These are phyloP conservation scores for Cichlasoma orientale DNA, from an alignment of 2,797 vertebrate species.

Conservation along the genomic window DNA sequence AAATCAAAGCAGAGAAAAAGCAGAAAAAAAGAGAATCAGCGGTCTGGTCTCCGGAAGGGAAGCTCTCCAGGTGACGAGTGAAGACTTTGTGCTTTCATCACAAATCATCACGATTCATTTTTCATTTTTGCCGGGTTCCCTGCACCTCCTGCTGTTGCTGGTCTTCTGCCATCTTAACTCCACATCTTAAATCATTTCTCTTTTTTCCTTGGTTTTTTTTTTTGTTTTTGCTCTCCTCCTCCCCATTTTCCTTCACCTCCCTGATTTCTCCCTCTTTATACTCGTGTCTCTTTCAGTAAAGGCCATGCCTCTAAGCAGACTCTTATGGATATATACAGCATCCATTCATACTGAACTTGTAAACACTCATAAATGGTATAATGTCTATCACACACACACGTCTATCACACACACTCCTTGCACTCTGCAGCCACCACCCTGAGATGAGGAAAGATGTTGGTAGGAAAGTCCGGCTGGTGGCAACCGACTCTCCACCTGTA, in stretches of 20 bases:
- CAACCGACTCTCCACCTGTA: constrained; percentile 79
- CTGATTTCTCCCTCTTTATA: not conserved
- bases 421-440: constrained; percentile 17
- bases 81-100: constrained; percentile 71
- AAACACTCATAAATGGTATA: not conserved
- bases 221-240: not conserved
- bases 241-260: not conserved
- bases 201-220: not conserved
- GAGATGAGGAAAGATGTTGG: constrained; percentile 47
- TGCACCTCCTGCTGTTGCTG: constrained; percentile 14
- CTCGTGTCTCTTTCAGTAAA: not conserved
- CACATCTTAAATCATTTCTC: not conserved
- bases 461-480: constrained; percentile 61
- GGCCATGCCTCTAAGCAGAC: not conserved
- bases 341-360: not conserved
- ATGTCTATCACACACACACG: not conserved
- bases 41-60: constrained; percentile 47
- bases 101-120: constrained; percentile 56
- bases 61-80: constrained; percentile 60
- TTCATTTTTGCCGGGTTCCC: constrained; percentile 35
- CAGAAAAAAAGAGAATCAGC: constrained; percentile 36
- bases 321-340: not conserved
- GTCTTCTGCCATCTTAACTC: not conserved
- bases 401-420: not conserved
- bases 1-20: constrained; percentile 42